Evolutionary conservation across 2,797 vertebrate species (phyloP), one percentile per base, ranked within the genome.

Genomic region (Ceyx erithaca): DNA sequence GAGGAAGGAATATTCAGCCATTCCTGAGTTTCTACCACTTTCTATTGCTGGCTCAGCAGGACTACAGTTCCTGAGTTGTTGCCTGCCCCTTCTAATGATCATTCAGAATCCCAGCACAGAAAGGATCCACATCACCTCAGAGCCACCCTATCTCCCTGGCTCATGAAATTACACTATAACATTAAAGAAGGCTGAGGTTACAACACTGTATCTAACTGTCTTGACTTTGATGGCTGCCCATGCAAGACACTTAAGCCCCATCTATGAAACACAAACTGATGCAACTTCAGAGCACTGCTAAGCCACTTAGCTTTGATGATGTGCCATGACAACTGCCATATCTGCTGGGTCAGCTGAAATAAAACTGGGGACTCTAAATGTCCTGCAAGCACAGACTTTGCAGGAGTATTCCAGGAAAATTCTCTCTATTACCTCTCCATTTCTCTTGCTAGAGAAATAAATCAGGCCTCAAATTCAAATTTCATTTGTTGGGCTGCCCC

Each of bases 261-360:
- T 18, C 43, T 57, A 23, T 16, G 69, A 80, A 78, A 86, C 25
- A n/a, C 2, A 41, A 73, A 71, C 10, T 43, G 70, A 77, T 54
- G n/a, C 45, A 59, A 15, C 46, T 63, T 46, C 64, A 49, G 41
- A 87, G 85, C 64, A 35, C 46, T 70, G 67, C 85, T 70, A 49
- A 88, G 85, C 81, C 68, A 76, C 41, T 61, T 85, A 87, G 85
- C 75, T 92, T 87, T 90, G 80, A 71, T 26, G 64, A 40, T 58
- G 64, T 81, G 94, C 86, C 62, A 73, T 33, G 54, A 58, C 83
- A 92, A 54, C 49, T 13, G 58, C 54, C 58, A 10, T 11, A 54
- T 12, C 66, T 48, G 68, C 41, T 2, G 0, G 8, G 10, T 64
- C 85, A 66, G 71, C 75, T 51, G 83, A 35, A 48, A 22, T 80